phyloP scores from a whole-genome alignment of 1,140 invertebrate species.

The Teleogryllus occipitalis region DNA sequence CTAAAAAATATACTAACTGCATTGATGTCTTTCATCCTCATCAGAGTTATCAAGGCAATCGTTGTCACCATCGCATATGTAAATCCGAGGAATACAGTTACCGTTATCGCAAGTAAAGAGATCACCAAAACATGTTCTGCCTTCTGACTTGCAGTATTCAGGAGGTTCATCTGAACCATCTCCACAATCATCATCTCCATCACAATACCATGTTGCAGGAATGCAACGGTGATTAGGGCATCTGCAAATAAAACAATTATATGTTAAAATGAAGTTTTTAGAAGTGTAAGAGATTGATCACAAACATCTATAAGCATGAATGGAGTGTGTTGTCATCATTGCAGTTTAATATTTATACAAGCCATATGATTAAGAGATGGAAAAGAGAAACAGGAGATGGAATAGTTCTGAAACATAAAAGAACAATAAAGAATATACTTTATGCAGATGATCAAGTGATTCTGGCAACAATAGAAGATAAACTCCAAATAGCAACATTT shows the following conservation, averaged over 20 bases:
- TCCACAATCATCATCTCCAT: constrained; percentile 83
- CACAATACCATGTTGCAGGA: constrained; percentile 84
- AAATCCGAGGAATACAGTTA: constrained; percentile 91
- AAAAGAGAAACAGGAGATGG: too few relatives aligned
- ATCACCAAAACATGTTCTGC: constrained; percentile 86
- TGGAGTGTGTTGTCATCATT: too few relatives aligned
- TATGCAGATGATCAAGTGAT: too few relatives aligned
- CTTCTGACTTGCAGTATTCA: constrained; percentile 86
- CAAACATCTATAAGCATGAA: too few relatives aligned
- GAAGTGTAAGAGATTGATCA: too few relatives aligned
- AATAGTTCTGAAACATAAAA: too few relatives aligned
- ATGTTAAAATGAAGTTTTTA: too few relatives aligned
- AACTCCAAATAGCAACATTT: too few relatives aligned
- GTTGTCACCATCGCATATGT: constrained; percentile 95
- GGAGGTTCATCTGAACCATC: constrained; percentile 84
- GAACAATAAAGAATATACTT: too few relatives aligned
- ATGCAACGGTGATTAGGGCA: constrained; percentile 81
- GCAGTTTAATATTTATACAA: too few relatives aligned
- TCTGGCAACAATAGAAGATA: too few relatives aligned
- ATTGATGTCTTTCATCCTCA: constrained; percentile 84
- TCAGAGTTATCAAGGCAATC: constrained; percentile 91
- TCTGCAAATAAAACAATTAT: constrained; percentile 30
- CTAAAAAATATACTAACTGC: constrained; percentile 53
- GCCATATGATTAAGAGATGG: too few relatives aligned
- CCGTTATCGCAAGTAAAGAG: constrained; percentile 94